Percentiles rank a stretch among this genome's conserved stretches.
Conservation (phyloP, 2,888 invertebrate species). For the Xanthorhoe designata region DNA sequence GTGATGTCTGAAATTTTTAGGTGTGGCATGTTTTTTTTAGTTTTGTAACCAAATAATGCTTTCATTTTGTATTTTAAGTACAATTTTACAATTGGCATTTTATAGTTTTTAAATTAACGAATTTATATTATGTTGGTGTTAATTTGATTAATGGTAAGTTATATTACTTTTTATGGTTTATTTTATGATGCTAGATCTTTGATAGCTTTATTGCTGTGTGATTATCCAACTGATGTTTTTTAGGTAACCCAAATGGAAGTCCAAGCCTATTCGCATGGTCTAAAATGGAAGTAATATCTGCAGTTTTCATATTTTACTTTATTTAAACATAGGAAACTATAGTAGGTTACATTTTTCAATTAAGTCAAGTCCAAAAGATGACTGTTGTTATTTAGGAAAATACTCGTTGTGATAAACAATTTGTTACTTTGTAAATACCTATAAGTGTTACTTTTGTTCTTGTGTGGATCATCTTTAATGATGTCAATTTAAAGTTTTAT, state of each 20-base stretch:
- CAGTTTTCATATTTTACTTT: slow-evolving; percentile 60
- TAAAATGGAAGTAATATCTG: slow-evolving; percentile 72
- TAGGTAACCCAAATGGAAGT: slow-evolving; percentile 85
- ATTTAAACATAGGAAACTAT: slow-evolving; percentile 55
- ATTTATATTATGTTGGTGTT: slow-evolving; percentile 78
- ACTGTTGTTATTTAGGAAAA: slow-evolving; percentile 78
- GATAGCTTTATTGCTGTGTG: slow-evolving; percentile 51
- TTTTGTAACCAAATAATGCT: slow-evolving; percentile 44
- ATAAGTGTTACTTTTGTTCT: slow-evolving; percentile 59
- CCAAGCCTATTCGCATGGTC: slow-evolving; percentile 76
- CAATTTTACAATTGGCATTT: slow-evolving; percentile 44
- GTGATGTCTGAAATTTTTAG: slow-evolving; percentile 42
- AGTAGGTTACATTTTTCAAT: slow-evolving; percentile 50
- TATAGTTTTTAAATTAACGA: slow-evolving; percentile 50
- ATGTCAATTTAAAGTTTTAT: slow-evolving; percentile 16
- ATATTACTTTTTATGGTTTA: slow-evolving; percentile 53
- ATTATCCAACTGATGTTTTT: slow-evolving; percentile 79
- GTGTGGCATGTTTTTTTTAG: slow-evolving; percentile 46
- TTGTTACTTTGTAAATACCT: slow-evolving; percentile 74
- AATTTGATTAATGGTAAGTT: slow-evolving; percentile 78
- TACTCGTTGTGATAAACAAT: slow-evolving; percentile 80
- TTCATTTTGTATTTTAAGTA: slow-evolving; percentile 41
- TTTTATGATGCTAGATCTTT: slow-evolving; percentile 44
- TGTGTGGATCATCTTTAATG: slow-evolving; percentile 18
- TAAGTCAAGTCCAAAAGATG: slow-evolving; percentile 72